Evolutionary conservation across 2,113 vertebrate species (phyloP).

Genomic region (Cottus gobio): DNA sequence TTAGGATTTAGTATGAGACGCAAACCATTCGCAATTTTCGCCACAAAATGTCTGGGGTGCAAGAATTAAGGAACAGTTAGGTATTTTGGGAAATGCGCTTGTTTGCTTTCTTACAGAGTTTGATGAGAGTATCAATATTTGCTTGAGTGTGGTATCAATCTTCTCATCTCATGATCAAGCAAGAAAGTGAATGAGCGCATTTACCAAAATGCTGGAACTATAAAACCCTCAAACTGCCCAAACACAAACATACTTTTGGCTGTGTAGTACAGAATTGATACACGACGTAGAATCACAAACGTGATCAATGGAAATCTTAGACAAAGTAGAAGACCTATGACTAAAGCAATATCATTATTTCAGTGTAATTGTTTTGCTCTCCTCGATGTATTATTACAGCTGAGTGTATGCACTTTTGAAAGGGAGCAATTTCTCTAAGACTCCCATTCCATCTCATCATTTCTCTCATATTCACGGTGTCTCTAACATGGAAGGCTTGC

Average conservation of each 20-base stretch:
- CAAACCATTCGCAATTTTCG: no score
- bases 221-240: not conserved
- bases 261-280: not conserved
- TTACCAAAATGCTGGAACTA: not conserved
- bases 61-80: not conserved
- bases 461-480: not conserved
- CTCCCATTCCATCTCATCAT: not conserved
- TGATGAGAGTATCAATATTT: not conserved
- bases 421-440: not conserved
- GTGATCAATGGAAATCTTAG: not conserved
- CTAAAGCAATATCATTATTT: constrained; percentile 6
- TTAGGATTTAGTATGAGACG: no score
- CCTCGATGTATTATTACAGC: constrained; percentile 14
- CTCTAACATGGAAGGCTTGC: not conserved
- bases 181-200: not conserved
- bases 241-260: not conserved
- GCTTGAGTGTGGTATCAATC: not conserved
- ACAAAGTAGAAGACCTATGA: not conserved
- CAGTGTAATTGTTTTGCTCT: not conserved
- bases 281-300: not conserved
- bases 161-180: not conserved
- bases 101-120: not conserved
- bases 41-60: no score
- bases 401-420: constrained; percentile 11
- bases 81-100: not conserved